Percentiles rank a stretch among this genome's conserved stretches.
phyloP scores from a whole-genome alignment of 2,888 invertebrate genomes.

The Drosophila paracracens region DNA sequence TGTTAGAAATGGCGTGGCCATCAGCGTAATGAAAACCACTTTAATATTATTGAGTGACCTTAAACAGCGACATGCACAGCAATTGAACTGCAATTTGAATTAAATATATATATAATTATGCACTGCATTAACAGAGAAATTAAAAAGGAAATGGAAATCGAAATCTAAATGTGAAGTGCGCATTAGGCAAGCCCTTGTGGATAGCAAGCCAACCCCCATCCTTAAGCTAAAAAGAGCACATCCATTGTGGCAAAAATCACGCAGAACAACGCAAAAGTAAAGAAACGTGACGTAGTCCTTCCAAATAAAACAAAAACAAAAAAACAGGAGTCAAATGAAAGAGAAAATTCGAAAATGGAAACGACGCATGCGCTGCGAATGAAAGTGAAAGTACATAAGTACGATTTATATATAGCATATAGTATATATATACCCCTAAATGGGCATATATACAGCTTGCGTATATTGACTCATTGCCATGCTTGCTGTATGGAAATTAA shows the following conservation, averaged over 20 bases:
- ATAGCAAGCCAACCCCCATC: neutral
- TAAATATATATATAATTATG: conserved; percentile 2
- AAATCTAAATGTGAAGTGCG: conserved; percentile 19
- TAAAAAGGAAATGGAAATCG: conserved; percentile 12
- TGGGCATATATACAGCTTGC: conserved; percentile 1
- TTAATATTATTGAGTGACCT: conserved; percentile 47
- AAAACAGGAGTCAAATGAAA: conserved; percentile 10
- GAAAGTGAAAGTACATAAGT: conserved; percentile 71
- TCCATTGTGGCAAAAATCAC: conserved; percentile 5
- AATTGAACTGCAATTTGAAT: conserved; percentile 35
- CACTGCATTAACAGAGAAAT: conserved; percentile 27
- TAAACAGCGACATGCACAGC: conserved; percentile 23
- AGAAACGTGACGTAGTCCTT: conserved; percentile 37
- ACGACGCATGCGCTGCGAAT: conserved; percentile 62
- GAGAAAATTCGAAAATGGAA: conserved; percentile 12
- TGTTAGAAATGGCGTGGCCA: conserved; percentile 29
- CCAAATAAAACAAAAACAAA: conserved; percentile 3
- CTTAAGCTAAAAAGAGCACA: neutral
- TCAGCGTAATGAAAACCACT: conserved; percentile 50
- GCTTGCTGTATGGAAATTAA: conserved; percentile 20
- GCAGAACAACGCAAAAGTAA: conserved; percentile 28
- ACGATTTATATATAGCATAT: conserved; percentile 11
- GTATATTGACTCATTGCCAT: conserved; percentile 19
- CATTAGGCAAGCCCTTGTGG: conserved; percentile 22
- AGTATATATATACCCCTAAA: conserved; percentile 4